Conservation (phyloP, 2,888 invertebrate genomes). For the Sclerodermus sp. region DNA sequence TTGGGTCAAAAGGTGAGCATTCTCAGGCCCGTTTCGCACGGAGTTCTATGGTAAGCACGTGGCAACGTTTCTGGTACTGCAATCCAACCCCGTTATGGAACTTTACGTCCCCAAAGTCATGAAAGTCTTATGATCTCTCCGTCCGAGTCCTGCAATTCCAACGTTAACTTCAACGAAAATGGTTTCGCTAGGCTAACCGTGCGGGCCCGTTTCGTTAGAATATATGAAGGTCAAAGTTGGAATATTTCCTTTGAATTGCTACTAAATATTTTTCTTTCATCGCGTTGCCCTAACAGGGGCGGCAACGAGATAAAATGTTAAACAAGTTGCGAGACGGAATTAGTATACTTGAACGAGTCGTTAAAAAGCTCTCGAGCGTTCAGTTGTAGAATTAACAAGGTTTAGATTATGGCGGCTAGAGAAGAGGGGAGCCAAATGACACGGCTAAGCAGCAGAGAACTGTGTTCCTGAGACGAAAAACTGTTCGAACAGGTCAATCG, state of each 20-base stretch:
- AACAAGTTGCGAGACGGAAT: no score
- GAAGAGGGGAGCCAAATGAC: constrained; percentile 7
- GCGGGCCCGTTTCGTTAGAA: neutral
- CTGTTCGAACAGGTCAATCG: constrained; percentile 9
- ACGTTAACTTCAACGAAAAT: constrained; percentile 36
- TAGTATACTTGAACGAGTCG: no score
- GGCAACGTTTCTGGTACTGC: neutral
- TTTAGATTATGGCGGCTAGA: constrained; percentile 14
- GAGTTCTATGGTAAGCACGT: constrained; percentile 10
- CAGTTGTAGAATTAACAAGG: no score
- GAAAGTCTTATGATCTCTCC: constrained; percentile 37
- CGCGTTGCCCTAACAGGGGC: no score
- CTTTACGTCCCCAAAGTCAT: constrained; percentile 25
- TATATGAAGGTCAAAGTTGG: no score
- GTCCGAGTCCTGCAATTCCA: constrained; percentile 29
- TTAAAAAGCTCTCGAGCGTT: no score
- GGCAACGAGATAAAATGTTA: no score
- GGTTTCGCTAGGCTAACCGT: constrained; percentile 13
- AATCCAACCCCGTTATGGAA: constrained; percentile 12
- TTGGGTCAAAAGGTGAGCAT: constrained; percentile 45
- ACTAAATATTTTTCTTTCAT: no score
- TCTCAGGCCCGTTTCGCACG: constrained; percentile 22
- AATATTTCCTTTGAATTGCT: no score
- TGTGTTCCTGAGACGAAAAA: no score
- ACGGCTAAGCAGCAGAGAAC: no score